These are phyloP conservation scores for Pyrrhia umbra DNA, from an alignment of 2,888 invertebrate species.

Conservation along the genomic window DNA sequence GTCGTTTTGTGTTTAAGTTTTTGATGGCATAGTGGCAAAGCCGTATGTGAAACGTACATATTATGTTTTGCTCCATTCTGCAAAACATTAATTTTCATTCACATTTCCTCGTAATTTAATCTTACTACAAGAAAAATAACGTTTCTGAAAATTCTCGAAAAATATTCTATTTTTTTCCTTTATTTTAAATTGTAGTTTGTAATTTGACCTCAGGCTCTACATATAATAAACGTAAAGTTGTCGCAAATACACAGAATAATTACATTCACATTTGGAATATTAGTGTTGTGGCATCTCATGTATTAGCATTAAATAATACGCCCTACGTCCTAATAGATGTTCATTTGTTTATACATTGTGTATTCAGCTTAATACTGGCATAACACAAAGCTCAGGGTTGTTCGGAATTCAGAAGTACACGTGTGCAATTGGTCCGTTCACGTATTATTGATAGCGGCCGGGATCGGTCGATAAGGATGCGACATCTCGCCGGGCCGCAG, in stretches of 20 bases:
- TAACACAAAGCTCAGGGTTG: neutral
- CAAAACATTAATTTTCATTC: no score
- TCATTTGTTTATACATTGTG: neutral
- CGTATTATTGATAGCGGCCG: conserved; percentile 47
- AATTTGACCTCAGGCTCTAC: no score
- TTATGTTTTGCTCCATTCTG: no score
- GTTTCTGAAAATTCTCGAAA: no score
- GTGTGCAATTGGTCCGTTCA: conserved; percentile 1
- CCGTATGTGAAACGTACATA: neutral
- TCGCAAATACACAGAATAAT: neutral
- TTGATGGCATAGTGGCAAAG: neutral
- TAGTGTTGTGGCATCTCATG: neutral
- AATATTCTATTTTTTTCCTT: no score
- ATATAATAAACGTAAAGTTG: no score
- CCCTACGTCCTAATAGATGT: neutral
- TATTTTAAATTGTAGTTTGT: no score
- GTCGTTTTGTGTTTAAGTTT: neutral
- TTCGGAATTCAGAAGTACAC: neutral
- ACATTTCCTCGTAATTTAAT: no score
- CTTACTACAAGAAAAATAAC: no score
- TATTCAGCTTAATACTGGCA: neutral
- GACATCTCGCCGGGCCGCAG: conserved; percentile 30
- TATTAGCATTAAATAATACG: neutral
- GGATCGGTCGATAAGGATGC: conserved; percentile 51
- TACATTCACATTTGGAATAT: neutral